These are phyloP conservation scores for Andrena bucephala DNA, from an alignment of 2,888 invertebrate genomes.

Conservation along the genomic window DNA sequence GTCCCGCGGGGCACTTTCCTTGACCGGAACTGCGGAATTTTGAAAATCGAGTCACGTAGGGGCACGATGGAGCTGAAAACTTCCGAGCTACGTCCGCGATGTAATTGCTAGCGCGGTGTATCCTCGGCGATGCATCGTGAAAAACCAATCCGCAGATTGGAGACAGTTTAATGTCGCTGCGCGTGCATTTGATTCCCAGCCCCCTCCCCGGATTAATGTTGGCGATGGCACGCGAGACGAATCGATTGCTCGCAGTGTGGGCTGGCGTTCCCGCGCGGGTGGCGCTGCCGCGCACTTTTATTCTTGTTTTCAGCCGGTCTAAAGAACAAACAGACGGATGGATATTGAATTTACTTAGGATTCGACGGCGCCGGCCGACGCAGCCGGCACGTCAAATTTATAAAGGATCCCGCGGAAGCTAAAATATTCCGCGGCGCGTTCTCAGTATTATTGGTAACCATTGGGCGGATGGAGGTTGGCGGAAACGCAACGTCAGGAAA, in stretches of 20 bases:
- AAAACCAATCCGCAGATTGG: not conserved
- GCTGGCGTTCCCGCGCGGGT: not conserved
- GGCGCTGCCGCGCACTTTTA: constrained; percentile 8
- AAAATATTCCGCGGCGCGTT: constrained; percentile 52
- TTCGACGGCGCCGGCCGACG: constrained; percentile 9
- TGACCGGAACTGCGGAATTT: constrained; percentile 45
- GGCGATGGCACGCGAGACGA: not conserved
- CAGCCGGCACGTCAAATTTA: constrained; percentile 44
- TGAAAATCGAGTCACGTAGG: constrained; percentile 5
- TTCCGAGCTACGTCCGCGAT: not conserved
- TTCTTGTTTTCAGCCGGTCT: constrained; percentile 26
- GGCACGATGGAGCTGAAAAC: constrained; percentile 7
- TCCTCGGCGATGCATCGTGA: not conserved
- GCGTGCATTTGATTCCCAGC: not conserved
- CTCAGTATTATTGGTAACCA: constrained; percentile 41
- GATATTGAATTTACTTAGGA: constrained; percentile 60
- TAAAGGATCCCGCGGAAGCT: constrained; percentile 30
- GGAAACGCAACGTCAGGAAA: constrained; percentile 53
- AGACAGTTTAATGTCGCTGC: not conserved
- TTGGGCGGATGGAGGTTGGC: not conserved
- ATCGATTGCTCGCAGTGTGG: not conserved
- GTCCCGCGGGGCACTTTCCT: constrained; percentile 30
- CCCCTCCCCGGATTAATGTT: not conserved
- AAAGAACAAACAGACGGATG: constrained; percentile 52
- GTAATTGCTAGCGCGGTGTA: not conserved